These are phyloP conservation scores for Drosophila neutralis DNA, from an alignment of 2,888 invertebrate genomes.

Conservation along the genomic window DNA sequence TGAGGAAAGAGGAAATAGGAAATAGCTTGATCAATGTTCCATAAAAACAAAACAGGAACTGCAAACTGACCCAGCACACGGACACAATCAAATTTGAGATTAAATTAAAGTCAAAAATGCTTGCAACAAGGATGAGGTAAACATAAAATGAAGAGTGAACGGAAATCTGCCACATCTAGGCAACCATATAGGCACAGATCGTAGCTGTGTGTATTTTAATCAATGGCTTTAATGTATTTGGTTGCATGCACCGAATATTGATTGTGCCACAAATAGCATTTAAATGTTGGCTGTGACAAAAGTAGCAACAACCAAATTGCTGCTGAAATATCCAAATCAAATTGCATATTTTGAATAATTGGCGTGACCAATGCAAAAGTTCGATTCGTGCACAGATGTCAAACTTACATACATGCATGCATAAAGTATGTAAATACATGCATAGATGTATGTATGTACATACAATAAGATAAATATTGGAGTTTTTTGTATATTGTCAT, in stretches of 20 bases:
- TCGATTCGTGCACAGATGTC: constrained; percentile 32
- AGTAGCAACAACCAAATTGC: constrained; percentile 6
- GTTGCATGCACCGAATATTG: constrained; percentile 43
- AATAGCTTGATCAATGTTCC: neutral
- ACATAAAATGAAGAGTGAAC: neutral
- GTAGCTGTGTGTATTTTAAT: neutral
- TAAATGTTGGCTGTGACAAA: constrained; percentile 34
- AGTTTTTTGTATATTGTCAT: constrained; percentile 58
- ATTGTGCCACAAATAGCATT: constrained; percentile 42
- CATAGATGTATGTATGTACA: constrained; percentile 6
- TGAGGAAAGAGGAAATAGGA: neutral
- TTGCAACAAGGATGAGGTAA: neutral
- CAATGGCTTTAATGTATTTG: neutral
- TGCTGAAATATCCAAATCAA: constrained; percentile 71
- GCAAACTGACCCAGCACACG: neutral
- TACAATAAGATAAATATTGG: neutral
- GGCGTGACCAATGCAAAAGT: constrained; percentile 69
- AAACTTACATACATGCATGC: neutral
- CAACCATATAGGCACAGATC: constrained; percentile 1
- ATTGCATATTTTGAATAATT: constrained; percentile 76
- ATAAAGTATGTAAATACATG: neutral
- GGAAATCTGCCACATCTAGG: neutral
- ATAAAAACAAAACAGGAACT: neutral
- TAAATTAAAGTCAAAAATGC: neutral
- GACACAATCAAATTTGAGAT: neutral